A percentile compares a stretch with the other conserved stretches of the same genome.
phyloP scores from a whole-genome alignment of 2,113 vertebrate species.

The Tetrax tetrax region DNA sequence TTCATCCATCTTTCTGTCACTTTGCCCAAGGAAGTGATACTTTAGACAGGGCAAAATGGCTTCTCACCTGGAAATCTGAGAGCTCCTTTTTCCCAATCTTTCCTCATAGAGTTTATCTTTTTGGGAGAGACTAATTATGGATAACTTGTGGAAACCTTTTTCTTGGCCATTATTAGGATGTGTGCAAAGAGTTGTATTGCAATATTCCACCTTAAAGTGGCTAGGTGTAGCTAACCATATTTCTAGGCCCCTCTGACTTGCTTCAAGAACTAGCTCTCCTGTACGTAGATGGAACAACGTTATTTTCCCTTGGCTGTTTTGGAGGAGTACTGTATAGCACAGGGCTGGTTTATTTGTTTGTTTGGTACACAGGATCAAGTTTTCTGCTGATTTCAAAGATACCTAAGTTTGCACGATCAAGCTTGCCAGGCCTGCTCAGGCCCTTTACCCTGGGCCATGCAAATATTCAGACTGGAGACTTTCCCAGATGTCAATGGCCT shows the following conservation, averaged over 20 bases:
- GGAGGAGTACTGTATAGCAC: neutral
- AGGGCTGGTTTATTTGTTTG: neutral
- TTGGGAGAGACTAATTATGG: neutral
- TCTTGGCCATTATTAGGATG: neutral
- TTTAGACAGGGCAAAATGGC: neutral
- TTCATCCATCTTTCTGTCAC: neutral
- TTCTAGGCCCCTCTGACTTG: neutral
- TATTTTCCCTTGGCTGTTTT: neutral
- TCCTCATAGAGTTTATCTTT: neutral
- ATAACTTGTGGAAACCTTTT: neutral
- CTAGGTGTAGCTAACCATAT: neutral
- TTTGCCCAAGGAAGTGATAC: neutral
- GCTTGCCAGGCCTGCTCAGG: neutral
- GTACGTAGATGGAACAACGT: fast-evolving
- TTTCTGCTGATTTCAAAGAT: neutral
- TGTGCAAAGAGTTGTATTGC: neutral
- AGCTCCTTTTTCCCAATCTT: neutral
- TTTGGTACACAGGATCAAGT: neutral
- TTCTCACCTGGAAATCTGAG: neutral
- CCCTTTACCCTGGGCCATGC: neutral
- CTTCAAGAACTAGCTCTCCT: neutral
- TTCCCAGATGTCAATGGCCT: neutral
- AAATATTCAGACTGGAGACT: neutral
- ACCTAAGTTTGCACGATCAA: neutral
- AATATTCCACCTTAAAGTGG: neutral